Conservation (phyloP, 2,888 invertebrate genomes). For the Scaptomyza tumidula region DNA sequence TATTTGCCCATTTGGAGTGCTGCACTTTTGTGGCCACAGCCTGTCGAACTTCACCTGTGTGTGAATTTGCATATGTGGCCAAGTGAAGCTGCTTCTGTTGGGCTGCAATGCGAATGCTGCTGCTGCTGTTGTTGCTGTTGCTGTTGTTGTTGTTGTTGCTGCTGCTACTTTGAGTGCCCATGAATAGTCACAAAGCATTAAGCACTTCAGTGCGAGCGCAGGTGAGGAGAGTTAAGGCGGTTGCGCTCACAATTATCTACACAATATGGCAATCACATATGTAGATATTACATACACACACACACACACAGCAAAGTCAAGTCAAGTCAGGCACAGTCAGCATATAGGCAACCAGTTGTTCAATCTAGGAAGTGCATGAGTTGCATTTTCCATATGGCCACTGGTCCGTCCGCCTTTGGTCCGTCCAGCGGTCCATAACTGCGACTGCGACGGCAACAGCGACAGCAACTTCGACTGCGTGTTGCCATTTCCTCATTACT, state of each 20-base stretch:
- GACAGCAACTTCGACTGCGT: constrained; percentile 28
- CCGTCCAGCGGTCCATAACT: constrained; percentile 28
- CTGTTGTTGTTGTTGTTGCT: constrained; percentile 28
- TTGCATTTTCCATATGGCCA: constrained; percentile 80
- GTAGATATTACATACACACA: constrained; percentile 75
- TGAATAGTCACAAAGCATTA: constrained; percentile 80
- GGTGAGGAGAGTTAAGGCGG: constrained; percentile 12
- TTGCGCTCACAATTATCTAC: constrained; percentile 76
- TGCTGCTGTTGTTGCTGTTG: constrained; percentile 29
- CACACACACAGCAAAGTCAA: constrained; percentile 38
- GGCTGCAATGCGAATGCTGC: constrained; percentile 60
- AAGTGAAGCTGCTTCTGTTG: constrained; percentile 76
- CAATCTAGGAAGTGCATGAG: constrained; percentile 81
- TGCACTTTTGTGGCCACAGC: constrained; percentile 75
- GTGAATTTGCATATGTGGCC: constrained; percentile 77
- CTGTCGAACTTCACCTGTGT: constrained; percentile 80
- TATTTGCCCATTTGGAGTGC: constrained; percentile 77
- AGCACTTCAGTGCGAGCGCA: constrained; percentile 68
- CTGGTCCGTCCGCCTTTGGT: constrained; percentile 31
- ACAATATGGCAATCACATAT: constrained; percentile 81
- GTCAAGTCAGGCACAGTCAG: constrained; percentile 59
- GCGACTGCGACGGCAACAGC: constrained; percentile 58
- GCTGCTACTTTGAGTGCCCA: constrained; percentile 74
- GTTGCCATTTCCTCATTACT: constrained; percentile 78
- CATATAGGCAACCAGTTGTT: constrained; percentile 75